Evolutionary conservation across 2,888 invertebrate genomes (phyloP), one percentile per base, ranked within the genome.

Genomic region (Philopedon plagiatum): DNA sequence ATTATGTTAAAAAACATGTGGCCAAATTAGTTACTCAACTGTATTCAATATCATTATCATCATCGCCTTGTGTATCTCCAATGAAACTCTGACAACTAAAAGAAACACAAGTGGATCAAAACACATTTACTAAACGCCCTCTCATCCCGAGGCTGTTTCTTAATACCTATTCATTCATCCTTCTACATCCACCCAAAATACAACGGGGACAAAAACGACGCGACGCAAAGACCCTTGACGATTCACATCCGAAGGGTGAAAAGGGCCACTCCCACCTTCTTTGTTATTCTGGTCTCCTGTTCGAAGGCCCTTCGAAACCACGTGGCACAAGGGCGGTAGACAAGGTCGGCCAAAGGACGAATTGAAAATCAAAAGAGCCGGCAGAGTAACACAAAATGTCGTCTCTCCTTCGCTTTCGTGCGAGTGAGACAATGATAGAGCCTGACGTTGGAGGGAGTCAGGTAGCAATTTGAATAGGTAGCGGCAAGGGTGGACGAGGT

Each of bases 291-390:
- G 78, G 71, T 75, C 73, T 76, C 80, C 80, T 80, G 80, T 76
- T 81, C 81, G 78, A 37, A 72, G 75, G 80, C 83, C 84, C 84
- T 83, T 81, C 76, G 74, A 64, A 74, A 76, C 82, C 80, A 80
- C 80, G 80, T 80, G 80, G 78, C 82, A n/a, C n/a, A 69, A 80
- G 80, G 81, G 76, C 79, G 77, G 77, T 79, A 76, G 71, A 63
- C 78, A 80, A 80, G 81, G 81, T 80, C 79, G 76, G 71, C 9
- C 26, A 71, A 76, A 79, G 79, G 78, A 73, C 77, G 75, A 58
- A 66, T 58, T 41, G 11, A 15, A 54, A 32, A 15, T n/a, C 64
- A 21, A 60, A 23, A 34, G 49, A 19, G 41, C 13, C 5, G 51
- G 37, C 32, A 61, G 74, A 72, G 66, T 62, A 64, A 26, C 32